Conservation (phyloP, 1,140 invertebrate genomes). For the Matsumurasca onukii region DNA sequence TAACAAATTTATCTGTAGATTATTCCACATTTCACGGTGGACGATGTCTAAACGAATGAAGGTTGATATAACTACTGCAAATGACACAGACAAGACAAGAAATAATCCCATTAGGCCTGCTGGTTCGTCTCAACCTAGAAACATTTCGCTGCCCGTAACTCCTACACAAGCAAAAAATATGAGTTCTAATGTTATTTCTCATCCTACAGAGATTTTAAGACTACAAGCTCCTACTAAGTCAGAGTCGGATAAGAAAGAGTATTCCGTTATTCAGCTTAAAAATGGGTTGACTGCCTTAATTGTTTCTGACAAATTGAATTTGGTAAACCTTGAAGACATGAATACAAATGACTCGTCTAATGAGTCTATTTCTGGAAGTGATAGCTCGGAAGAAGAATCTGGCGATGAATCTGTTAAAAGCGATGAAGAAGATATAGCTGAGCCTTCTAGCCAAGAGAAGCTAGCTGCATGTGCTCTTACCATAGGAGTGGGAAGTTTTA, state of each 20-base stretch:
- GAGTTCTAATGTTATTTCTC: constrained; percentile 8
- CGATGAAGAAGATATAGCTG: constrained; percentile 4
- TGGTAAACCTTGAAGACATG: constrained; percentile 6
- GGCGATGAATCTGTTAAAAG: constrained; percentile 8
- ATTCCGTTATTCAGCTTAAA: constrained; percentile 35
- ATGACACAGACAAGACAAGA: too few species aligned
- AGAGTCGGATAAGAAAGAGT: constrained; percentile 35
- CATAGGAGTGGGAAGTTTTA: constrained; percentile 58
- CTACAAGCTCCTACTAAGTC: constrained; percentile 28
- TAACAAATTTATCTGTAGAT: too few species aligned
- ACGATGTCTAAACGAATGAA: too few species aligned
- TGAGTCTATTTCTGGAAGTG: not conserved
- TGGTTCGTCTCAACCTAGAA: too few species aligned
- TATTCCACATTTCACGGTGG: too few species aligned
- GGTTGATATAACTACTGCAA: too few species aligned
- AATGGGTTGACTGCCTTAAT: constrained; percentile 37
- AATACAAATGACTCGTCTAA: not conserved
- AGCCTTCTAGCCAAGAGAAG: constrained; percentile 34
- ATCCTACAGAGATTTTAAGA: not conserved
- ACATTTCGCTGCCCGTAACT: too few species aligned
- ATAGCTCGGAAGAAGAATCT: not conserved
- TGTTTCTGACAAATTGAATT: constrained; percentile 30
- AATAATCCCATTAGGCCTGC: too few species aligned
- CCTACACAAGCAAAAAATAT: too few species aligned
- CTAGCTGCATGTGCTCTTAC: constrained; percentile 70